These are phyloP conservation scores for Lacanobia oleracea DNA, from an alignment of 2,888 invertebrate genomes.

Conservation along the genomic window DNA sequence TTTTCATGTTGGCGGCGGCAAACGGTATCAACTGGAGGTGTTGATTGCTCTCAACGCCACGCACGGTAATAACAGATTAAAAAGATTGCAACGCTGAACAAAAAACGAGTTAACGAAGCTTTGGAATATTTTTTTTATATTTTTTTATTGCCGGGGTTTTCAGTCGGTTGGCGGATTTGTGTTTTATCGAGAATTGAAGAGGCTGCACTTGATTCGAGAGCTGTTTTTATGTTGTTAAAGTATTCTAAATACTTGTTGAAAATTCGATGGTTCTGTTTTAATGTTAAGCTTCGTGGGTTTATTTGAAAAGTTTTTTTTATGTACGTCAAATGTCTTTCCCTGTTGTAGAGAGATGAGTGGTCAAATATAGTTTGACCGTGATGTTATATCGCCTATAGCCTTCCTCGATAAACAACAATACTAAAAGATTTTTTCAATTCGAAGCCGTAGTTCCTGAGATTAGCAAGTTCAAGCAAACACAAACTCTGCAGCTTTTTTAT, in stretches of 20 bases:
- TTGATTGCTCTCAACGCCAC: conserved; percentile 35
- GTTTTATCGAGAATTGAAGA: conserved; percentile 23
- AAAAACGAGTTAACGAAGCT: conserved; percentile 49
- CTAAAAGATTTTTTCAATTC: no score
- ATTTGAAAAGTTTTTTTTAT: neutral
- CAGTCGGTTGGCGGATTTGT: conserved; percentile 39
- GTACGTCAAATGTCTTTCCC: no score
- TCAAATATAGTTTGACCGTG: neutral
- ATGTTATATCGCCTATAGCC: no score
- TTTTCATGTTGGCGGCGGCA: conserved; percentile 24
- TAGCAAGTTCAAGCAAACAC: no score
- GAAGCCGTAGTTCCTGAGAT: no score
- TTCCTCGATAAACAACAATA: no score
- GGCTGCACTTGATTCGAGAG: conserved; percentile 1
- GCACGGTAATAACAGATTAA: conserved; percentile 55
- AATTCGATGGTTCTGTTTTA: neutral
- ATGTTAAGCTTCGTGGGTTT: neutral
- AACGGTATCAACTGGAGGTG: conserved; percentile 40
- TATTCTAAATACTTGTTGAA: neutral
- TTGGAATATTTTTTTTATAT: conserved; percentile 1
- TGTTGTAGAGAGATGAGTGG: no score
- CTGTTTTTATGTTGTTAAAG: conserved; percentile 2
- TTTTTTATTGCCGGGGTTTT: conserved; percentile 34
- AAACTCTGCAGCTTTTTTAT: no score
- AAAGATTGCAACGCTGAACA: conserved; percentile 50